Evolutionary conservation across 1,140 invertebrate genomes (phyloP).

Genomic region (Psilanteris sp.): DNA sequence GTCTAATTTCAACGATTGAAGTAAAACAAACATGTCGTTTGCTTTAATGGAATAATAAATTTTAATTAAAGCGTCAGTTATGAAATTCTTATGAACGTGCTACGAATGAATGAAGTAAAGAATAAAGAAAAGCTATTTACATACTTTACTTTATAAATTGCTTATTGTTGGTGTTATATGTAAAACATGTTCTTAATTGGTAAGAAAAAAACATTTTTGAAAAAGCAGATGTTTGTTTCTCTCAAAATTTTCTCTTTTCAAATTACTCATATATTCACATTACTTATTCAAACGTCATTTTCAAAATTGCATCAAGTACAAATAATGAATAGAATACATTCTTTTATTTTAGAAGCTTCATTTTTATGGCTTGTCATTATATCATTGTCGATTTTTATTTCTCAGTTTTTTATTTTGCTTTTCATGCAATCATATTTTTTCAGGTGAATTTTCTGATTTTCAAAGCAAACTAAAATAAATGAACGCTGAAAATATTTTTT

Average conservation of each 20-base stretch:
- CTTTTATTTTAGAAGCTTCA: too few relatives aligned
- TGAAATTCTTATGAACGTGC: too few relatives aligned
- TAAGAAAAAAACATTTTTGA: conserved; percentile 20
- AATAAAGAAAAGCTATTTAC: not conserved
- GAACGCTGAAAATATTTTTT: too few relatives aligned
- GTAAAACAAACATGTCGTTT: conserved; percentile 13
- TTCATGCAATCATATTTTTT: too few relatives aligned
- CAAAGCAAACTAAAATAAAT: too few relatives aligned
- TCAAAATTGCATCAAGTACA: conserved; percentile 51
- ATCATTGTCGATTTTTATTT: conserved; percentile 32
- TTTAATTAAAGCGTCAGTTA: conserved; percentile 14
- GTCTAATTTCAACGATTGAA: conserved; percentile 1
- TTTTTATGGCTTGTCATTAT: conserved; percentile 65
- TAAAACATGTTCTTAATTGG: not conserved
- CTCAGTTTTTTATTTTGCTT: too few relatives aligned
- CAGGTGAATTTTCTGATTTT: too few relatives aligned
- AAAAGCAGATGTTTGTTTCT: conserved; percentile 50
- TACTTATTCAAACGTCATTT: conserved; percentile 50
- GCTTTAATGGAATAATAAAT: conserved; percentile 21
- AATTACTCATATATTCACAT: conserved; percentile 41
- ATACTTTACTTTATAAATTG: too few relatives aligned
- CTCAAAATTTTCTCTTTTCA: conserved; percentile 57
- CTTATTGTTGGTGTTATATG: conserved; percentile 2
- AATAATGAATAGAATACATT: too few relatives aligned
- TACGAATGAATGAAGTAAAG: not conserved